Evolutionary conservation across 2,888 invertebrate genomes (phyloP).

Genomic region (Drosophila limbata): DNA sequence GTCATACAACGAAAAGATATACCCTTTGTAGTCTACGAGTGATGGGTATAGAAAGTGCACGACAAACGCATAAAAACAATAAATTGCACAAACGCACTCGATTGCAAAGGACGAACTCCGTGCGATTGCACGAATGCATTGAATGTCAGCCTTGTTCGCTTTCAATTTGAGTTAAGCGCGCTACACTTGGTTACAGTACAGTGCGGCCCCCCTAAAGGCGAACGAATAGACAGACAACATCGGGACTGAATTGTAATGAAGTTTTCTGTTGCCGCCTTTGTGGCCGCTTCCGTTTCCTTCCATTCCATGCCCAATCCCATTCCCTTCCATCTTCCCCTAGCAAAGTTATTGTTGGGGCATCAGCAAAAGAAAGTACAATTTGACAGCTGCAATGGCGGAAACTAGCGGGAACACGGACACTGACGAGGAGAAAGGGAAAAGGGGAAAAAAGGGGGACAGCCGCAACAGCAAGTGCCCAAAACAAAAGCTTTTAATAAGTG

Average conservation of each 20-base stretch:
- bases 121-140: slow-evolving; percentile 44
- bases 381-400: slow-evolving; percentile 71
- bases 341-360: slow-evolving; percentile 48
- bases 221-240: slow-evolving; percentile 15
- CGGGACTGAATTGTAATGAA: slow-evolving; percentile 61
- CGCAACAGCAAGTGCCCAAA: slow-evolving; percentile 19
- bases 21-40: neutral
- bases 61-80: slow-evolving; percentile 81
- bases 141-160: slow-evolving; percentile 49
- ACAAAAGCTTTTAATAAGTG: slow-evolving; percentile 59
- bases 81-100: slow-evolving; percentile 71
- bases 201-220: slow-evolving; percentile 13
- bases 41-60: slow-evolving; percentile 62
- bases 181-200: slow-evolving; percentile 64
- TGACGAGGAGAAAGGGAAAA: neutral
- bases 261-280: slow-evolving; percentile 63
- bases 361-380: slow-evolving; percentile 65
- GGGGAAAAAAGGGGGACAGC: neutral
- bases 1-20: neutral
- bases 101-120: slow-evolving; percentile 20
- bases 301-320: neutral
- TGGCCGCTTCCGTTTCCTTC: slow-evolving; percentile 52
- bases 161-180: slow-evolving; percentile 75
- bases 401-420: slow-evolving; percentile 26
- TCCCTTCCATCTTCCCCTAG: neutral